These are phyloP conservation scores for Drosophila mimetica DNA, from an alignment of 2,888 invertebrate genomes.

Conservation along the genomic window DNA sequence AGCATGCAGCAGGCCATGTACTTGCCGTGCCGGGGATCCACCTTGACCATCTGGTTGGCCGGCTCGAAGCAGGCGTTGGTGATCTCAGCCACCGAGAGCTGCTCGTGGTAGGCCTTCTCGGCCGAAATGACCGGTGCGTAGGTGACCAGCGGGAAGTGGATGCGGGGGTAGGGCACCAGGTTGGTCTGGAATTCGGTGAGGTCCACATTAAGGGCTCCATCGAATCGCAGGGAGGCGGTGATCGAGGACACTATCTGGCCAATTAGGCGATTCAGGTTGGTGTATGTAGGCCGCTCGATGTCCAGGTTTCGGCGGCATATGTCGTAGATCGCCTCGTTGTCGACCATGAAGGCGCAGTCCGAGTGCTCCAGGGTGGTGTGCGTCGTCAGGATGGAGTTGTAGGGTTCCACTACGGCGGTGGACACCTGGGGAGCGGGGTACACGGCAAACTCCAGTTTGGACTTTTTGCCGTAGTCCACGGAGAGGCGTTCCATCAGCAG, in stretches of 20 bases:
- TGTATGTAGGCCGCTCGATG: constrained; percentile 8
- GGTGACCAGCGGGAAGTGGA: constrained; percentile 9
- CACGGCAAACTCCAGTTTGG: constrained; percentile 7
- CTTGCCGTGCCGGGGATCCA: constrained; percentile 10
- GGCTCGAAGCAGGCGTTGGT: constrained; percentile 11
- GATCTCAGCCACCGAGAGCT: constrained; percentile 10
- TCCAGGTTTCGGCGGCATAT: constrained; percentile 6
- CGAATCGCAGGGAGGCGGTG: constrained; percentile 10
- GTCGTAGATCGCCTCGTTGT: constrained; percentile 9
- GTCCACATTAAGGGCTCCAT: constrained; percentile 3
- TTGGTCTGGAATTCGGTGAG: constrained; percentile 9
- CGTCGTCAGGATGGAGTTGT: constrained; percentile 10
- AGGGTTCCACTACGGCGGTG: constrained; percentile 11
- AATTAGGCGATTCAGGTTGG: constrained; percentile 2
- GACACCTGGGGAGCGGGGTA: constrained; percentile 7
- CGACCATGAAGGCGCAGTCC: constrained; percentile 10
- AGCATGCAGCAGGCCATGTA: constrained; percentile 14
- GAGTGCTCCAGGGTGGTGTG: constrained; percentile 10
- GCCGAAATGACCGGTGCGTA: constrained; percentile 11
- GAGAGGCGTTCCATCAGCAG: constrained; percentile 10
- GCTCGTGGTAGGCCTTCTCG: constrained; percentile 13
- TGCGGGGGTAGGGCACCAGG: constrained; percentile 6
- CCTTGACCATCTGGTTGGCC: constrained; percentile 10
- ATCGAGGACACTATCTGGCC: constrained; percentile 10
- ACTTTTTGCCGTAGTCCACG: constrained; percentile 11